Evolutionary conservation across 2,888 invertebrate genomes (phyloP), one percentile per base, ranked within the genome.

Genomic region (Andrena haemorrhoa): DNA sequence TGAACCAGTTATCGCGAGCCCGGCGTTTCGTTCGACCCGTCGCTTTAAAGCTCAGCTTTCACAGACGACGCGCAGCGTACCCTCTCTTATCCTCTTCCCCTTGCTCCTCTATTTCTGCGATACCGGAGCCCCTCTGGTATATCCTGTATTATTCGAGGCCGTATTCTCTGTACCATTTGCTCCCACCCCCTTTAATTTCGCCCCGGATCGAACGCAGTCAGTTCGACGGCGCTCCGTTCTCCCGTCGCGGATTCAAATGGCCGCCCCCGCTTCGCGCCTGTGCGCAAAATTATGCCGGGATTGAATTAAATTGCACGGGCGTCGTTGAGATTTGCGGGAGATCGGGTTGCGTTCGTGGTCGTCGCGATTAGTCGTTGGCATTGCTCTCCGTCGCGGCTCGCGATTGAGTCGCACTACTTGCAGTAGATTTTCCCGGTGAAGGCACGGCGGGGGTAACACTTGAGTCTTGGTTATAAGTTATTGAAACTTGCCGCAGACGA

Each of bases 1-100:
- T 68, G 63, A 63, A 72, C 49, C 82, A 75, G 75, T 72, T 82
- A 82, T 82, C 82, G 75, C 72, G 60, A 65, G 61, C 53, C n/a
- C n/a, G 2, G 10, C 56, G 56, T 66, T 51, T 63, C 66, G 51
- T 68, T 74, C 61, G 61, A 56, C 20, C 47, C 23, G 47, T 29
- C 49, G 66, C 77, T 74, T 65, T 74, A 66, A 79, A 75, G 74
- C 81, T 49, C 60, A 8, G 31, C 68, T 80, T 79, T 75, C 74
- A 66, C 65, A 56, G 65, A 66, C 81, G 47, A 56, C 60, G 56
- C 66, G 20, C 41, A 16, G 41, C 41, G 41, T 16, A 41, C 16
- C 4, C 41, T 41, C 41, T 41, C 41, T 41, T 41, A 33, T 31
- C 66, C 61, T 20, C 20, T 20, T 41, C 20, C 35, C 16, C 23